These are phyloP conservation scores for Parauchenoglanis ngamensis DNA, from an alignment of 2,797 vertebrate species.

Conservation along the genomic window DNA sequence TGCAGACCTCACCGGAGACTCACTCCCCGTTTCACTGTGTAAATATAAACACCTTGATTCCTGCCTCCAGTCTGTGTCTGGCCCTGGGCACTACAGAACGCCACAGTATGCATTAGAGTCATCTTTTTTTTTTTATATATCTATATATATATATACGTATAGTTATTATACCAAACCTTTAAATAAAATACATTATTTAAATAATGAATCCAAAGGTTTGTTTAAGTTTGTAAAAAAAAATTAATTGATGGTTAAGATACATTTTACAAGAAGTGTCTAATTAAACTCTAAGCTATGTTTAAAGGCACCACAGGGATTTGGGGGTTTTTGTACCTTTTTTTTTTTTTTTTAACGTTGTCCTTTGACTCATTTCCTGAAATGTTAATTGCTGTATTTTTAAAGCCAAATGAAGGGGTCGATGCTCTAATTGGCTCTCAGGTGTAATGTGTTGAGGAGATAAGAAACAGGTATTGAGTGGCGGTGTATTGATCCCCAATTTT, in stretches of 20 bases:
- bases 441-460: constrained; percentile 65
- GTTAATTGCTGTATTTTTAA: constrained; percentile 17
- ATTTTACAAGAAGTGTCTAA: not conserved
- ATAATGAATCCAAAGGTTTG: not conserved
- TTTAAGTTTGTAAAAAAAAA: too few species aligned
- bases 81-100: too few species aligned
- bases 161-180: not conserved
- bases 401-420: constrained; percentile 57
- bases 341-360: not conserved
- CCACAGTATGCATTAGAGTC: too few species aligned
- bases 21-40: too few species aligned
- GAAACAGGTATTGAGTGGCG: constrained; percentile 57
- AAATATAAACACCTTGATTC: too few species aligned
- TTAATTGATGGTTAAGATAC: not conserved
- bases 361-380: not conserved
- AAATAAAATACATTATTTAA: not conserved
- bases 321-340: too few species aligned
- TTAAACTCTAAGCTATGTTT: not conserved
- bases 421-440: constrained; percentile 59
- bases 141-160: not conserved
- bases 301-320: not conserved
- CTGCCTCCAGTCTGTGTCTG: too few species aligned
- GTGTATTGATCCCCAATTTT: constrained; percentile 22
- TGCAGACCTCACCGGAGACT: too few species aligned
- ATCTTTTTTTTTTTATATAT: too few species aligned